Percentiles rank a stretch among this genome's conserved stretches.
Conservation (phyloP, 2,888 invertebrate genomes). For the Cantharis lateralis region DNA sequence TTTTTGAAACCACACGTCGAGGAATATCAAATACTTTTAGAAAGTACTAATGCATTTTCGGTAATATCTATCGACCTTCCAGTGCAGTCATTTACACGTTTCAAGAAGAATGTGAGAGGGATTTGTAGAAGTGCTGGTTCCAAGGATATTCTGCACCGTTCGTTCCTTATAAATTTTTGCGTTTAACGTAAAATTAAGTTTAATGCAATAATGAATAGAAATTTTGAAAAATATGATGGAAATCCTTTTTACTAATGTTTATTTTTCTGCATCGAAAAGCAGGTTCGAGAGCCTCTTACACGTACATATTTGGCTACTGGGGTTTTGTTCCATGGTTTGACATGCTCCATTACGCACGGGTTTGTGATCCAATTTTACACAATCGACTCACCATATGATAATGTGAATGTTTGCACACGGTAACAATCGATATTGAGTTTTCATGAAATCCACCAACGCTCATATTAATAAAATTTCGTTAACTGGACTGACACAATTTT, state of each 20-base stretch:
- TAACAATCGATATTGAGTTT: constrained; percentile 1
- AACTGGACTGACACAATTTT: background rate
- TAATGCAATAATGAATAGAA: too few species aligned
- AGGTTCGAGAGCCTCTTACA: constrained; percentile 17
- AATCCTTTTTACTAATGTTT: background rate
- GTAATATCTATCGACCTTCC: background rate
- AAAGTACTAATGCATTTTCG: background rate
- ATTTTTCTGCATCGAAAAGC: background rate
- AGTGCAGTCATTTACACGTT: background rate
- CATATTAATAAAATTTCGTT: background rate
- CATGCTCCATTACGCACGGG: constrained; percentile 31
- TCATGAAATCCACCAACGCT: background rate
- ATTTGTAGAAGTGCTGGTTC: background rate
- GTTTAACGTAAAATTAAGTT: background rate
- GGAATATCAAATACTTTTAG: background rate
- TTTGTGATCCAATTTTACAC: constrained; percentile 30
- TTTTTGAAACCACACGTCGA: background rate
- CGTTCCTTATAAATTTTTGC: background rate
- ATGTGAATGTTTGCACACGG: constrained; percentile 24
- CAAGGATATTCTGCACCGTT: background rate
- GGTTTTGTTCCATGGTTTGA: constrained; percentile 26
- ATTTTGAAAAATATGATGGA: background rate
- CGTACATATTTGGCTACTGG: constrained; percentile 22
- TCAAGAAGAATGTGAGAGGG: background rate
- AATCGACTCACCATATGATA: constrained; percentile 20